These are phyloP conservation scores for Pandemis heparana DNA, from an alignment of 2,888 invertebrate genomes.

Conservation along the genomic window DNA sequence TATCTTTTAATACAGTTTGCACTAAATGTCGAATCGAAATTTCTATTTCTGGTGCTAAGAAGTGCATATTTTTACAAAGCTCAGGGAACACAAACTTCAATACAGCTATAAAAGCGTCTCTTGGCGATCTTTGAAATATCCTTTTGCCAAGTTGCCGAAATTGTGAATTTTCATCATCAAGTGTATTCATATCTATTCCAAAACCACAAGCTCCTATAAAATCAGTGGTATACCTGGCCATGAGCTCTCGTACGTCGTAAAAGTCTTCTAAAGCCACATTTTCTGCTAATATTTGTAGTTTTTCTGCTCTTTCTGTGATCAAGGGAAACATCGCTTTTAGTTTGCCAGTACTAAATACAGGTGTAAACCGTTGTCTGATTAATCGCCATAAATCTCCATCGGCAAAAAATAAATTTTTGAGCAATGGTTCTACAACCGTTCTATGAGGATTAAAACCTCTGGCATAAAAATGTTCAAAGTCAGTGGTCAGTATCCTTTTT, in stretches of 20 bases:
- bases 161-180: slow-evolving; percentile 70
- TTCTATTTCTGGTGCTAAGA: slow-evolving; percentile 68
- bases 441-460: slow-evolving; percentile 70
- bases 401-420: slow-evolving; percentile 74
- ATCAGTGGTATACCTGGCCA: slow-evolving; percentile 79
- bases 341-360: slow-evolving; percentile 75
- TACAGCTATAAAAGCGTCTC: slow-evolving; percentile 61
- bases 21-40: slow-evolving; percentile 63
- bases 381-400: slow-evolving; percentile 77
- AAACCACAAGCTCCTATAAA: slow-evolving; percentile 78
- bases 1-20: slow-evolving; percentile 62
- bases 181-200: slow-evolving; percentile 72
- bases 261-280: slow-evolving; percentile 60
- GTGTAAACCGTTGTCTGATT: slow-evolving; percentile 72
- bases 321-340: slow-evolving; percentile 77
- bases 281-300: slow-evolving; percentile 66
- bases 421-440: slow-evolving; percentile 68
- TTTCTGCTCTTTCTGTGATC: slow-evolving; percentile 72
- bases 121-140: slow-evolving; percentile 67
- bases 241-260: slow-evolving; percentile 73
- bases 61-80: slow-evolving; percentile 63
- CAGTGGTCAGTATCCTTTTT: slow-evolving; percentile 69
- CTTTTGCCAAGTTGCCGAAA: slow-evolving; percentile 72
- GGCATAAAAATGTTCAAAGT: slow-evolving; percentile 69
- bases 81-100: slow-evolving; percentile 72